Evolutionary conservation across 2,113 vertebrate genomes (phyloP), one percentile per base, ranked within the genome.

Genomic region (Chaetorhynchus papuensis): DNA sequence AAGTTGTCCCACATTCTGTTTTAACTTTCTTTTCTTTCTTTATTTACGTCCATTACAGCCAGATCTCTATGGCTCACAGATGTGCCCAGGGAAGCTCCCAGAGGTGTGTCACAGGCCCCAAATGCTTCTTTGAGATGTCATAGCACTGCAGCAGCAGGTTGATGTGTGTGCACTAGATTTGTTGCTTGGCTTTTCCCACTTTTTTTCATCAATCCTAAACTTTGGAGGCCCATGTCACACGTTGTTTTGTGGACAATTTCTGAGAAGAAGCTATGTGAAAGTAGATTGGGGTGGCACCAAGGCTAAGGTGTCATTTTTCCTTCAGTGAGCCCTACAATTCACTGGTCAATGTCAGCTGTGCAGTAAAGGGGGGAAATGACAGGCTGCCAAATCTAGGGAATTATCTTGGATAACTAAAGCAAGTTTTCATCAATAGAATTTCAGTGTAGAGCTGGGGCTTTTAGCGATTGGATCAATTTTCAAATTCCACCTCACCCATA

Each of bases 11-110:
- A 94, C 98, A 97, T 98, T 97, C 98, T 98, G 97, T 98, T 98
- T 98, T 98, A 98, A 98, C 98, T 98, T 98, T 98, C 98, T 98
- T 98, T 98, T 98, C 98, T 98, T 98, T 98, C 98, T 98, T 98
- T 98, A 98, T 98, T 98, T 98, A 98, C 98, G 95, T 98, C 97
- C 98, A 98, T 98, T 98, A 91, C 98, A 98, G 98, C 98, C 98
- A 98, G 98, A 98, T 98, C 98, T 98, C 98, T 98, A 98, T 98
- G 98, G 98, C 97, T 98, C 98, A 98, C 98, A 98, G 98, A 98
- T 98, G 98, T 98, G 98, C 98, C 97, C 98, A 98, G 98, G 98
- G 98, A 98, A 97, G 97, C 98, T 98, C 97, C 97, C 98, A 98
- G 98, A 98, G 98, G 98, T 98, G 98, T 98, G 98, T 98, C 98